These are phyloP conservation scores for Poeciliopsis gracilis DNA, from an alignment of 2,797 vertebrate genomes.

Conservation along the genomic window DNA sequence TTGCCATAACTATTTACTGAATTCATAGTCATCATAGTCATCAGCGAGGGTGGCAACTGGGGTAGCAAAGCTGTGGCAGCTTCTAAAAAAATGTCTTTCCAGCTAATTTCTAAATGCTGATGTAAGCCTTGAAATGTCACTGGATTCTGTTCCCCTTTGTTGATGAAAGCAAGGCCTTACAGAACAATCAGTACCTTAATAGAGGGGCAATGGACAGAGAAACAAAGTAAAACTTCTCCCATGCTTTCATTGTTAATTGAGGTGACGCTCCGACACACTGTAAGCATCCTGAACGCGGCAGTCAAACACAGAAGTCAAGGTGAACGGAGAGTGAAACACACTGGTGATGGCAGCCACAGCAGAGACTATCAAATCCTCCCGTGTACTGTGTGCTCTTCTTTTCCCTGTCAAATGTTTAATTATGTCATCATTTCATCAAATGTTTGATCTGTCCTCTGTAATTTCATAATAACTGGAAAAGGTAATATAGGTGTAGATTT, in stretches of 20 bases:
- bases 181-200: neutral
- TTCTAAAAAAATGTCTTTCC: neutral
- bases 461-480: neutral
- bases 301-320: constrained; percentile 57
- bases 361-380: neutral
- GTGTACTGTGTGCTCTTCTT: neutral
- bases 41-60: too few species aligned
- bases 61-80: too few species aligned
- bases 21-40: too few species aligned
- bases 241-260: constrained; percentile 54
- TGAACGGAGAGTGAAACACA: constrained; percentile 33
- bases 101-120: neutral
- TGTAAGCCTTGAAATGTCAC: neutral
- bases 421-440: neutral
- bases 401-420: neutral
- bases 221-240: neutral
- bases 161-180: neutral
- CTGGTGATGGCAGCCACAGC: neutral
- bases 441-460: neutral
- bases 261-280: constrained; percentile 57
- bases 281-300: constrained; percentile 59
- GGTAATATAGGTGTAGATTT: neutral
- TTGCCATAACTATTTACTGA: too few species aligned
- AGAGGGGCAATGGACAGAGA: neutral
- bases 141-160: neutral